These are phyloP conservation scores for Rhizomys pruinosus DNA, from an alignment of 2,113 vertebrate species.

Conservation along the genomic window DNA sequence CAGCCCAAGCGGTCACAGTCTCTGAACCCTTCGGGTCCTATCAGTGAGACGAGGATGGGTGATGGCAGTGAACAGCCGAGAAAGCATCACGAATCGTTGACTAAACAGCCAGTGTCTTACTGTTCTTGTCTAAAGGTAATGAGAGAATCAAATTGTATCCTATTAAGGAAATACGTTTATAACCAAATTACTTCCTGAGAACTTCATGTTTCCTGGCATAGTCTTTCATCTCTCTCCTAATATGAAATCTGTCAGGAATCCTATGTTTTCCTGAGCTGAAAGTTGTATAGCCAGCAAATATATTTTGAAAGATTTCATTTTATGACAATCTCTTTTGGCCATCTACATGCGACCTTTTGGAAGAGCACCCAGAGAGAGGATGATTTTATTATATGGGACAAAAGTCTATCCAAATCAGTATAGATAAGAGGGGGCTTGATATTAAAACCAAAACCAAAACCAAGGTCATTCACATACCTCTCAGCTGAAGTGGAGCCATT, in stretches of 20 bases:
- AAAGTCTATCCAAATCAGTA: constrained; percentile 15
- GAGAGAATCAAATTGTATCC: constrained; percentile 74
- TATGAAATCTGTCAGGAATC: constrained; percentile 69
- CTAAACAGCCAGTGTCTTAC: constrained; percentile 58
- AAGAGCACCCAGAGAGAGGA: background rate
- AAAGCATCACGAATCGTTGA: constrained; percentile 22
- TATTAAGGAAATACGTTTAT: constrained; percentile 82
- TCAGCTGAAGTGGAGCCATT: background rate
- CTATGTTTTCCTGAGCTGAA: constrained; percentile 61
- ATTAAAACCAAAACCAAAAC: background rate
- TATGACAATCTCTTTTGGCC: background rate
- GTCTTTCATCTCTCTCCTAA: constrained; percentile 70
- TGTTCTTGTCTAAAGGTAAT: constrained; percentile 76
- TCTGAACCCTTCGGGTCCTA: background rate
- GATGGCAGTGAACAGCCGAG: constrained; percentile 9
- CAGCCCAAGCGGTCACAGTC: background rate
- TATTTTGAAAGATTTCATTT: background rate
- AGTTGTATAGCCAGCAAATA: background rate
- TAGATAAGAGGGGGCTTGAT: background rate
- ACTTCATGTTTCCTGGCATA: constrained; percentile 76
- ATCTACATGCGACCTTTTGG: background rate
- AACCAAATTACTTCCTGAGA: constrained; percentile 80
- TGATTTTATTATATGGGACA: background rate
- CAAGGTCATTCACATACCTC: background rate
- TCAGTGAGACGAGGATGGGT: constrained; percentile 60